These are phyloP conservation scores for Arion vulgaris DNA, from an alignment of 1,140 invertebrate species.

Conservation along the genomic window DNA sequence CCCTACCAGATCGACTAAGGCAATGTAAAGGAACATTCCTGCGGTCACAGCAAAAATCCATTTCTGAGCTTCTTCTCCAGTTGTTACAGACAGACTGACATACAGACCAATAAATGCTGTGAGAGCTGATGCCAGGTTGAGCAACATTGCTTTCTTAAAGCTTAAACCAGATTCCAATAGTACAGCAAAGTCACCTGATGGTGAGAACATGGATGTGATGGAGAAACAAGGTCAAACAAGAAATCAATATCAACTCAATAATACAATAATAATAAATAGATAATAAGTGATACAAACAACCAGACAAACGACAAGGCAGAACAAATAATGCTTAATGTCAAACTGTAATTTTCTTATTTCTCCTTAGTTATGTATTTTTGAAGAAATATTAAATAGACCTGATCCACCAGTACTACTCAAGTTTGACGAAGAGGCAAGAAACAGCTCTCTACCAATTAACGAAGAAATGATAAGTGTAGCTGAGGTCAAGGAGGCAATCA, in stretches of 20 bases:
- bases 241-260: too few relatives aligned
- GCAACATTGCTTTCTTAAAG: slow-evolving; percentile 77
- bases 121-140: slow-evolving; percentile 80
- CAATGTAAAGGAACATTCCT: slow-evolving; percentile 80
- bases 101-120: slow-evolving; percentile 79
- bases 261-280: too few relatives aligned
- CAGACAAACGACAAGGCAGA: too few relatives aligned
- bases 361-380: too few relatives aligned
- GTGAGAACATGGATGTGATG: not conserved
- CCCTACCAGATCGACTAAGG: slow-evolving; percentile 78
- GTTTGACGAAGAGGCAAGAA: too few relatives aligned
- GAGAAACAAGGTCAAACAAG: not conserved
- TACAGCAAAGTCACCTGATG: slow-evolving; percentile 91
- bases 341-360: too few relatives aligned
- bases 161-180: slow-evolving; percentile 87
- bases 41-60: slow-evolving; percentile 78
- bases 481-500: too few relatives aligned
- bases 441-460: too few relatives aligned
- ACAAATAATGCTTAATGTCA: too few relatives aligned
- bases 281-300: not conserved
- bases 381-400: too few relatives aligned
- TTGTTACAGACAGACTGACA: slow-evolving; percentile 74
- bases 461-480: too few relatives aligned
- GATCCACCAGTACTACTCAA: too few relatives aligned
- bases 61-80: slow-evolving; percentile 61